Evolutionary conservation across 2,113 vertebrate species (phyloP).

Genomic region (Lanius collurio): DNA sequence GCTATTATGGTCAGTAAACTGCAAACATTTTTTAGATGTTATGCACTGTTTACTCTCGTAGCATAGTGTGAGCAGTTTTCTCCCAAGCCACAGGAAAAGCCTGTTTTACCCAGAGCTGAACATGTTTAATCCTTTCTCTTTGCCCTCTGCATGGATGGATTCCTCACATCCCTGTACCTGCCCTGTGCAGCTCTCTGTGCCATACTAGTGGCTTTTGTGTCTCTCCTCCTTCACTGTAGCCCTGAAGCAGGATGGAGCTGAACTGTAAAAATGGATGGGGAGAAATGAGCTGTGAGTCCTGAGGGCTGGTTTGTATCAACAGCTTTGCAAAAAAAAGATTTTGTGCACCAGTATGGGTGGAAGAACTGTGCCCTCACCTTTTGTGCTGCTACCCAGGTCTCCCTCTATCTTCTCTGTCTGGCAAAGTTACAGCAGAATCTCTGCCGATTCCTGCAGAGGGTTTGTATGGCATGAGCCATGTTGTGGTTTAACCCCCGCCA

Average conservation of each 20-base stretch:
- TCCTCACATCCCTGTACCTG: background rate
- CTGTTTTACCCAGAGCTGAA: background rate
- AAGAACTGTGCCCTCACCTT: background rate
- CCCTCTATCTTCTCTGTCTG: background rate
- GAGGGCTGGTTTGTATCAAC: background rate
- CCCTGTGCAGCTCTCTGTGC: background rate
- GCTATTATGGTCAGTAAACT: background rate
- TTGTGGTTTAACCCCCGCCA: background rate
- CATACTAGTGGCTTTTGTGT: rapidly evolving
- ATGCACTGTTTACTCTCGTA: background rate
- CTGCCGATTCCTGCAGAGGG: background rate
- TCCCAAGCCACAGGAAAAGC: background rate
- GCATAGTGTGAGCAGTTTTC: background rate
- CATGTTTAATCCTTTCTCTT: background rate
- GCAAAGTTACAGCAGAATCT: background rate
- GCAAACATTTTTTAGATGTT: background rate
- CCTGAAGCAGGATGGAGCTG: background rate
- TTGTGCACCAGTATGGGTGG: rapidly evolving
- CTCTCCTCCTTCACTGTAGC: background rate
- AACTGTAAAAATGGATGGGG: background rate
- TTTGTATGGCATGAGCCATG: background rate
- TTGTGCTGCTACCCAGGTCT: background rate
- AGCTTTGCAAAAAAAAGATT: background rate
- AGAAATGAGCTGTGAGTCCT: background rate
- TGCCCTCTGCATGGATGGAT: background rate